Percentiles rank a stretch among this genome's conserved stretches.
phyloP scores from a whole-genome alignment of 64 coral and sea anemone species.

The Actinia equina region DNA sequence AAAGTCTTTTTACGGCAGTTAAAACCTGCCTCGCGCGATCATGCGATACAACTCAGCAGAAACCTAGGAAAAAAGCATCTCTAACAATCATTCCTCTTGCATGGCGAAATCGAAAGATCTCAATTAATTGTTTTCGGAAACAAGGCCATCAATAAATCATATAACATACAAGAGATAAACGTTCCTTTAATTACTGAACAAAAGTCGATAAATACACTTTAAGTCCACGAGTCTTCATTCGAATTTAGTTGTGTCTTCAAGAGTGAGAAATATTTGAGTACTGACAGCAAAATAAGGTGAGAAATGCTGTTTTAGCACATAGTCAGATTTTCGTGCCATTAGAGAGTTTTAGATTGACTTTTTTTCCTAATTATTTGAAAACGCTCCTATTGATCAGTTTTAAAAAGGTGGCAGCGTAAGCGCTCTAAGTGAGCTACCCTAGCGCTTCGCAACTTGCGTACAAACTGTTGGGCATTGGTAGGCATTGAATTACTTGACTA shows the following conservation, averaged over 20 bases:
- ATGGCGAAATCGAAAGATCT: background rate
- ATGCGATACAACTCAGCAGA: background rate
- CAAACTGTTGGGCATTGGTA: no score
- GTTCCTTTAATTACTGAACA: background rate
- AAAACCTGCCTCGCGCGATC: background rate
- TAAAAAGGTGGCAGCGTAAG: no score
- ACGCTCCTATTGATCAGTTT: no score
- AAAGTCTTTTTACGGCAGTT: background rate
- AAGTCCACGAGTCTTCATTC: background rate
- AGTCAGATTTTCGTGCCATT: no score
- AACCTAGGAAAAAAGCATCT: background rate
- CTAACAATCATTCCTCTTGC: background rate
- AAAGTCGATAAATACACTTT: background rate
- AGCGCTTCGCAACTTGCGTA: no score
- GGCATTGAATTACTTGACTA: no score
- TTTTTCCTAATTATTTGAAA: no score
- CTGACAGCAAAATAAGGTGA: background rate
- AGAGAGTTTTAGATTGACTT: no score
- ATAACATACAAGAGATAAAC: background rate
- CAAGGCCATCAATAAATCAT: slow-evolving; percentile 4
- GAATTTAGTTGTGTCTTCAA: background rate
- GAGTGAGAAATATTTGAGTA: background rate
- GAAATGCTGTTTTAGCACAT: background rate
- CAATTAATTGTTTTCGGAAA: slow-evolving; percentile 16
- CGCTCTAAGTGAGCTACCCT: no score